Evolutionary conservation across 2,113 vertebrate genomes (phyloP), one percentile per base, ranked within the genome.

Genomic region (Platichthys stellatus): DNA sequence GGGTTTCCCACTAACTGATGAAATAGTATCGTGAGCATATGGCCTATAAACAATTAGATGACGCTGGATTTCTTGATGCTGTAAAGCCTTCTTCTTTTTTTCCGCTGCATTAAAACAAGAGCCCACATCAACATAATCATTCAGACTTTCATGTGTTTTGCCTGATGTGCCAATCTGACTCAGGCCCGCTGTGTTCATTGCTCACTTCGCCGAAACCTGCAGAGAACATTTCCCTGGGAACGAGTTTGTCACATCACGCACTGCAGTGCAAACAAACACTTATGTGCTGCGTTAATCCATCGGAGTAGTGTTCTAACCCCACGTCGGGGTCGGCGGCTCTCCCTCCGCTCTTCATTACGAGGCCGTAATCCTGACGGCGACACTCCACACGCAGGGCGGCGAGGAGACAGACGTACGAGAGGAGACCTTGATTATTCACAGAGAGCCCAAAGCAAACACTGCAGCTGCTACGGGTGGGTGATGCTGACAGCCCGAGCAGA

Each of bases 311-410:
- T 78, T 73, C 74, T 60, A 76, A 59, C 85, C 80, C 60, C 64
- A 61, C 78, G 65, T 86, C 26, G 3, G 61, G 51, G 82, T 82
- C 77, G 1, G 18, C 9, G 60, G 53, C 61, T 59, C 86, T 88
- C 92, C 83, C 86, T 74, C 66, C 40, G 78, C 88, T 88, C 83
- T 88, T 92, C 87, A 91, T 91, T 91, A 92, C 38, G 23, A 76
- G 73, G 74, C 82, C 81, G 82, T 90, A 90, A 93, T 90, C 86
- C 87, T 79, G 84, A 85, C 81, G 86, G 78, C 14, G 68, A 85
- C 83, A 69, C 82, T 81, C 70, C 45, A 75, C 67, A 49, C 66
- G 69, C 77, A 49, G 80, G 78, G 63, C 76, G 60, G 67, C 11
- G 24, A 68, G 56, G 68, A 86, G 76, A 69, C 1, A n/a, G 59